Evolutionary conservation across 2,113 vertebrate genomes (phyloP).

Genomic region (Bettongia penicillata): DNA sequence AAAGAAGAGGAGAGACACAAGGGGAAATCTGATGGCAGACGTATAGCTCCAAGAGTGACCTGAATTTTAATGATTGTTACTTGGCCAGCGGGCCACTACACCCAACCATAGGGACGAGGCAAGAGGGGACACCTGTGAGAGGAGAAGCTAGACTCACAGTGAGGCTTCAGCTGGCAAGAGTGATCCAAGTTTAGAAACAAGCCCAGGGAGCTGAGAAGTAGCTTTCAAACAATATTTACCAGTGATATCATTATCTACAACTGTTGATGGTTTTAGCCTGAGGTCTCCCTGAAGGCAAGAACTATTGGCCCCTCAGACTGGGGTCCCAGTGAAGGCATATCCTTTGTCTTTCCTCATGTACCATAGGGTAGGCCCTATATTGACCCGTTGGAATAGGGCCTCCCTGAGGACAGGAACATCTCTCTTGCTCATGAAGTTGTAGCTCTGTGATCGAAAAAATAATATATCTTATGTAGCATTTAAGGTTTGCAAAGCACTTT

Average conservation of each 20-base stretch:
- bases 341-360: neutral
- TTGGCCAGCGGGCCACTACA: neutral
- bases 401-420: neutral
- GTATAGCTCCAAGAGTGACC: neutral
- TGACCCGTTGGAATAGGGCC: neutral
- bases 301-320: neutral
- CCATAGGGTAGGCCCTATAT: neutral
- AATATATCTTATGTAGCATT: neutral
- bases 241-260: neutral
- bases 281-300: neutral
- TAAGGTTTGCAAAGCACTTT: neutral
- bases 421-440: neutral
- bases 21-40: neutral
- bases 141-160: neutral
- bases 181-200: neutral
- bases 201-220: neutral
- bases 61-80: neutral
- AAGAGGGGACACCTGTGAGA: neutral
- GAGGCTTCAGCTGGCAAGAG: neutral
- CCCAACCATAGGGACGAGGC: neutral
- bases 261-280: neutral
- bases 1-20: neutral
- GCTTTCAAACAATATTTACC: neutral
- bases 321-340: neutral
- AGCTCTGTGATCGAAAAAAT: neutral